These are phyloP conservation scores for Ariolimax columbianus DNA, from an alignment of 2,888 invertebrate genomes.

Conservation along the genomic window DNA sequence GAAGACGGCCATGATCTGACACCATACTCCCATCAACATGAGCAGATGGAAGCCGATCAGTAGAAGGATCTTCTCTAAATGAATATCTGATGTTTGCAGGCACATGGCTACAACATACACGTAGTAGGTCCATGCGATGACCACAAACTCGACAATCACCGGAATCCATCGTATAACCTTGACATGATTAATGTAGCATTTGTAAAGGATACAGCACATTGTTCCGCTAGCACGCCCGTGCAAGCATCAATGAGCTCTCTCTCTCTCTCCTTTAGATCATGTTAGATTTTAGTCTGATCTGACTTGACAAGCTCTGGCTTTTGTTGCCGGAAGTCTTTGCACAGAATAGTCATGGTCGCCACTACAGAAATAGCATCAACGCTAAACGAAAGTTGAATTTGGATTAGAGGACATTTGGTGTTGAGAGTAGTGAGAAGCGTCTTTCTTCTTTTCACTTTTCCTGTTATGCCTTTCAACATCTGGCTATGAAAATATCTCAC, in stretches of 20 bases:
- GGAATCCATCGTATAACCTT: background rate
- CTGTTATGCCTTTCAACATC: no score
- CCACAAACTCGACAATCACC: background rate
- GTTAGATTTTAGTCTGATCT: background rate
- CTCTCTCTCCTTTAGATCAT: background rate
- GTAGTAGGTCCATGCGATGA: conserved; percentile 17
- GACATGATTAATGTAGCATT: background rate
- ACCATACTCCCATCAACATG: conserved; percentile 1
- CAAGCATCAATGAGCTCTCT: no score
- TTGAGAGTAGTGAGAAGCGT: no score
- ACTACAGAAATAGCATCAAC: background rate
- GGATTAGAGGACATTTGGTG: background rate
- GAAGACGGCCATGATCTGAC: background rate
- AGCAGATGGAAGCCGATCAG: conserved; percentile 16
- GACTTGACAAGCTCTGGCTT: background rate
- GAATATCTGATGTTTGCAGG: background rate
- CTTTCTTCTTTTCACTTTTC: no score
- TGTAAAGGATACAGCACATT: conserved; percentile 3
- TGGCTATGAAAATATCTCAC: no score
- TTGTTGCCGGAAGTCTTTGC: background rate
- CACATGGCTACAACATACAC: conserved; percentile 30
- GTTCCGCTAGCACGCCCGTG: background rate
- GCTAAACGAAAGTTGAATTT: background rate
- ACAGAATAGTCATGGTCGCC: background rate
- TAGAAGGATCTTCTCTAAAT: background rate